Percentiles rank a stretch among this genome's conserved stretches.
Evolutionary conservation across 2,113 vertebrate species (phyloP).

Genomic region (Lophotis ruficrista): DNA sequence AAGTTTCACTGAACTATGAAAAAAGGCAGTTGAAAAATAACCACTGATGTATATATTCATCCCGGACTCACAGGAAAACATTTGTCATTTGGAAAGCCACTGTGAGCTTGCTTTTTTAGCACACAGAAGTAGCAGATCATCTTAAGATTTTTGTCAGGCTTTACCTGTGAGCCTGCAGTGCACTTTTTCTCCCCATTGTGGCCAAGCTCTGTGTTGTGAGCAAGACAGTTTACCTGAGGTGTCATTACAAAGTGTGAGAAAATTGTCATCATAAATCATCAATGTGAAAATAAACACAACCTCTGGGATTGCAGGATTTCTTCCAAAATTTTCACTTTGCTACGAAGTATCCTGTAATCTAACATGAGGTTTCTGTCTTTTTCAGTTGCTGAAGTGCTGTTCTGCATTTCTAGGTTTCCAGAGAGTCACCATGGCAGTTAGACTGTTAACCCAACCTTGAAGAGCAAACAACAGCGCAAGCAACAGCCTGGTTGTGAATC

Average conservation of each 20-base stretch:
- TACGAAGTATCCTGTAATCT: not conserved
- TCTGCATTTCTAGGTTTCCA: slow-evolving; percentile 1
- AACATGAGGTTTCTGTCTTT: not conserved
- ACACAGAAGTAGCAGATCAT: not conserved
- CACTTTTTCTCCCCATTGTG: not conserved
- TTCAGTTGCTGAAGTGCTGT: not conserved
- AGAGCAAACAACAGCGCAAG: slow-evolving; percentile 35
- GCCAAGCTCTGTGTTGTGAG: not conserved
- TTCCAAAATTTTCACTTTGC: not conserved
- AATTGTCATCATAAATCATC: slow-evolving; percentile 25
- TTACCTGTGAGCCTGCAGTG: not conserved
- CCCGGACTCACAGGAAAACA: not conserved
- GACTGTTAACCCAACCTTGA: slow-evolving; percentile 40
- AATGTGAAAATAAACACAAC: not conserved
- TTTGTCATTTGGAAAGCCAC: slow-evolving; percentile 2
- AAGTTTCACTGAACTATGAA: not conserved
- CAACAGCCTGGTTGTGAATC: not conserved
- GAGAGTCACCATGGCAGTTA: slow-evolving; percentile 20
- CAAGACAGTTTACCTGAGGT: not conserved
- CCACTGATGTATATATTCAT: not conserved
- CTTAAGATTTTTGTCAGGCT: slow-evolving; percentile 19
- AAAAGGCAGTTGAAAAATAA: slow-evolving; percentile 1
- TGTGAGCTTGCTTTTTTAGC: not conserved
- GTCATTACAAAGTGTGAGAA: not conserved
- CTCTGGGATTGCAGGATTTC: not conserved